phyloP scores from a whole-genome alignment of 2,888 invertebrate genomes.

The Hemaris fuciformis region DNA sequence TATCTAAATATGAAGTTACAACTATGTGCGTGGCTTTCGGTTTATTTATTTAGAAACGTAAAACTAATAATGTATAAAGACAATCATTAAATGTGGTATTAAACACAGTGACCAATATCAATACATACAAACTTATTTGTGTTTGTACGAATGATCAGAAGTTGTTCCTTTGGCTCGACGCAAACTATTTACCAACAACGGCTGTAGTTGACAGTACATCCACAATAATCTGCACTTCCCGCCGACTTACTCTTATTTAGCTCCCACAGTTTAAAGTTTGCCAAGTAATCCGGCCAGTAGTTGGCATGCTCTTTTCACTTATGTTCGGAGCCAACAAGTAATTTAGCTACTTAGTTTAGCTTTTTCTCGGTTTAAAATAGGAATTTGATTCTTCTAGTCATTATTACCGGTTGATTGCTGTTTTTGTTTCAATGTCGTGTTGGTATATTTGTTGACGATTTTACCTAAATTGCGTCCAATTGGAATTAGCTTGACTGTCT shows the following conservation, averaged over 20 bases:
- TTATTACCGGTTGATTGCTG: no score
- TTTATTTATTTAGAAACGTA: no score
- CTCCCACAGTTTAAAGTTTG: slow-evolving; percentile 4
- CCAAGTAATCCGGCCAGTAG: neutral
- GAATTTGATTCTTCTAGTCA: neutral
- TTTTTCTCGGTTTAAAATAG: neutral
- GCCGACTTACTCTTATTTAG: slow-evolving; percentile 3
- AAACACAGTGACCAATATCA: neutral
- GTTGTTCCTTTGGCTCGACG: neutral
- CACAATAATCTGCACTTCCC: slow-evolving; percentile 5
- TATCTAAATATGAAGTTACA: no score
- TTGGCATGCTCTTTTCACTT: slow-evolving; percentile 7
- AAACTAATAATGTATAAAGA: no score
- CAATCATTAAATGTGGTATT: no score
- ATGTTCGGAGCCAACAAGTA: slow-evolving; percentile 4
- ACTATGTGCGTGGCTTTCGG: no score
- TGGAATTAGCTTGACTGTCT: no score
- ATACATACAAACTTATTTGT: neutral
- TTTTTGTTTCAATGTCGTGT: no score
- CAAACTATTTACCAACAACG: slow-evolving; percentile 2
- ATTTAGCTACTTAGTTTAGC: slow-evolving; percentile 2
- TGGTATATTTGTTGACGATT: no score
- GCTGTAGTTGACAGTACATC: slow-evolving; percentile 5
- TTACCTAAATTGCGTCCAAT: no score
- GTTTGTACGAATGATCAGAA: neutral